phyloP scores from a whole-genome alignment of 1,140 invertebrate species.

The Proctacanthus coquilletti region DNA sequence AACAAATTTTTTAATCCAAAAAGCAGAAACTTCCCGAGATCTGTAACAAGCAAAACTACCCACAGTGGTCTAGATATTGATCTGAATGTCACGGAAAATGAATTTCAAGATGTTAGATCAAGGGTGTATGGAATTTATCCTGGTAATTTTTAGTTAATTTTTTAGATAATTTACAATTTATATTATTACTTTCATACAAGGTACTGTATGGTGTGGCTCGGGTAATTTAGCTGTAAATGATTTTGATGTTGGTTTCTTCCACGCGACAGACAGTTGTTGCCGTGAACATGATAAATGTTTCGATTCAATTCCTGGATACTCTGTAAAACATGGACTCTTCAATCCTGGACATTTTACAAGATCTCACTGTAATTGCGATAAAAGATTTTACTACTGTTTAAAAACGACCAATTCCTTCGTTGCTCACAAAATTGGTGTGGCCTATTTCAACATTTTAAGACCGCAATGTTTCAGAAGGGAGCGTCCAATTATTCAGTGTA shows the following conservation, averaged over 20 bases:
- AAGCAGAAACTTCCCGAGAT: too few relatives aligned
- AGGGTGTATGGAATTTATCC: too few relatives aligned
- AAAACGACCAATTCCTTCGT: background rate
- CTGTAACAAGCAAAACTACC: too few relatives aligned
- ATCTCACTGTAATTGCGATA: constrained; percentile 2
- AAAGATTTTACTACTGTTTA: background rate
- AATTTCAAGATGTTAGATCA: too few relatives aligned
- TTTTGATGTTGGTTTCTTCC: background rate
- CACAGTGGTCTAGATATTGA: too few relatives aligned
- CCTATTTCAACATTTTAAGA: constrained; percentile 1
- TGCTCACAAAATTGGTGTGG: background rate
- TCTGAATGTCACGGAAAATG: too few relatives aligned
- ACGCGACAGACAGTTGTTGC: background rate
- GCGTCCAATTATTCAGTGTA: background rate
- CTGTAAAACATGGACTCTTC: background rate
- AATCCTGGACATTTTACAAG: background rate
- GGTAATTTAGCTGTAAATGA: background rate
- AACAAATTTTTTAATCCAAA: too few relatives aligned
- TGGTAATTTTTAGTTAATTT: too few relatives aligned
- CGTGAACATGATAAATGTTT: background rate
- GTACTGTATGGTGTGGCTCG: constrained; percentile 1
- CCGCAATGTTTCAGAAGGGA: constrained; percentile 1
- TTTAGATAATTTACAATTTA: too few relatives aligned
- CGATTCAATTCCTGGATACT: background rate
- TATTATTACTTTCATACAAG: too few relatives aligned